These are phyloP conservation scores for Dolichotis patagonum DNA, from an alignment of 2,113 vertebrate genomes.

Conservation along the genomic window DNA sequence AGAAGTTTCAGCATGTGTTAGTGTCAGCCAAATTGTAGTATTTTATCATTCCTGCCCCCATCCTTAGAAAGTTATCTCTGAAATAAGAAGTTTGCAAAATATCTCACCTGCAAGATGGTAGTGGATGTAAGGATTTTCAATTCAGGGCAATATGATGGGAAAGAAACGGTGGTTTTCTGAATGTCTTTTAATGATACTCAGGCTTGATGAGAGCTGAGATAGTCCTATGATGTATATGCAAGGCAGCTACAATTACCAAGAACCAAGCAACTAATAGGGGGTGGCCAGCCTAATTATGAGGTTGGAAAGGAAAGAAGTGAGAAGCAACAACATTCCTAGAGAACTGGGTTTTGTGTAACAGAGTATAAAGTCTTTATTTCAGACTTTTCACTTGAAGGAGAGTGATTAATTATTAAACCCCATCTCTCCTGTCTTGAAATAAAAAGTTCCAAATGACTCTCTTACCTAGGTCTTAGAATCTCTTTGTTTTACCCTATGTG, in stretches of 20 bases:
- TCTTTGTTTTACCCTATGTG: neutral
- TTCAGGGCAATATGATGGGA: neutral
- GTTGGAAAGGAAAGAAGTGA: slow-evolving; percentile 37
- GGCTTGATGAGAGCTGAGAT: neutral
- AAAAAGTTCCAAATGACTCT: neutral
- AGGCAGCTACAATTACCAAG: neutral
- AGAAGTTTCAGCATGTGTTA: neutral
- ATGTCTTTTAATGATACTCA: neutral
- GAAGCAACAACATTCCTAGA: neutral
- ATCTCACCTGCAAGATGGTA: neutral
- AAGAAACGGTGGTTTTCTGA: neutral
- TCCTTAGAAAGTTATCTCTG: neutral
- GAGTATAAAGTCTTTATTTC: slow-evolving; percentile 51
- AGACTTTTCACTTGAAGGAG: slow-evolving; percentile 17
- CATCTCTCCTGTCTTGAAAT: neutral
- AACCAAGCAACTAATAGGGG: slow-evolving; percentile 24
- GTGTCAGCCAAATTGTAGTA: neutral
- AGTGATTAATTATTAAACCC: neutral
- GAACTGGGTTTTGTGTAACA: slow-evolving; percentile 47
- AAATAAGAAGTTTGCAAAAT: slow-evolving; percentile 33
- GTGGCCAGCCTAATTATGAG: slow-evolving; percentile 27
- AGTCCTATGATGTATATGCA: neutral
- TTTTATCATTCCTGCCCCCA: neutral
- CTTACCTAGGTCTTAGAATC: neutral
- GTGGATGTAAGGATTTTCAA: neutral